Evolutionary conservation across 2,888 invertebrate genomes (phyloP).

Genomic region (Steinernema carpocapsae): DNA sequence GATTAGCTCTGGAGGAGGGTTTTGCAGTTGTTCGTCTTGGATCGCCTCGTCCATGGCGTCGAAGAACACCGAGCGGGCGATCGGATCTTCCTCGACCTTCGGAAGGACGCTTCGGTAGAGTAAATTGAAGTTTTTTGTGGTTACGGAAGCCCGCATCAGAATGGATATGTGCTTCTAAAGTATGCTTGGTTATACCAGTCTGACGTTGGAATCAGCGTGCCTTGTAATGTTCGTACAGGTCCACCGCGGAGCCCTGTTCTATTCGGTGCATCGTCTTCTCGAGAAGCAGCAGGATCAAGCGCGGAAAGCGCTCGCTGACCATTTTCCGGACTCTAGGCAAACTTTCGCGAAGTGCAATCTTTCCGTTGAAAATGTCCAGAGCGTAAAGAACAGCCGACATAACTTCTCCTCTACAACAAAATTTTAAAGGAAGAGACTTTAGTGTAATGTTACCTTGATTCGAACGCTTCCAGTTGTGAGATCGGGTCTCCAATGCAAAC

Average conservation of each 20-base stretch:
- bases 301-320: constrained; percentile 40
- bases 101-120: constrained; percentile 77
- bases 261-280: constrained; percentile 55
- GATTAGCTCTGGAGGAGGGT: constrained; percentile 77
- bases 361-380: constrained; percentile 42
- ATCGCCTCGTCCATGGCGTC: constrained; percentile 76
- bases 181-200: not conserved
- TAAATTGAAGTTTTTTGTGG: constrained; percentile 70
- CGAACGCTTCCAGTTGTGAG: constrained; percentile 56
- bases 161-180: constrained; percentile 56
- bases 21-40: constrained; percentile 54
- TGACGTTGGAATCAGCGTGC: constrained; percentile 36
- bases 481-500: constrained; percentile 50
- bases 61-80: constrained; percentile 76
- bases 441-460: constrained; percentile 43
- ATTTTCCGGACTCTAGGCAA: constrained; percentile 35
- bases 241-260: constrained; percentile 47
- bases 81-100: constrained; percentile 72
- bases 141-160: constrained; percentile 52
- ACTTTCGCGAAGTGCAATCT: constrained; percentile 34
- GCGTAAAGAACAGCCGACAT: constrained; percentile 45
- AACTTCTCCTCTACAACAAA: constrained; percentile 42
- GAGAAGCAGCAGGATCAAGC: constrained; percentile 48
- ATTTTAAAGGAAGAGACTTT: not conserved
- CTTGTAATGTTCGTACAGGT: constrained; percentile 58